Evolutionary conservation across 2,888 invertebrate genomes (phyloP), one percentile per base, ranked within the genome.

Genomic region (Dilophus febrilis): DNA sequence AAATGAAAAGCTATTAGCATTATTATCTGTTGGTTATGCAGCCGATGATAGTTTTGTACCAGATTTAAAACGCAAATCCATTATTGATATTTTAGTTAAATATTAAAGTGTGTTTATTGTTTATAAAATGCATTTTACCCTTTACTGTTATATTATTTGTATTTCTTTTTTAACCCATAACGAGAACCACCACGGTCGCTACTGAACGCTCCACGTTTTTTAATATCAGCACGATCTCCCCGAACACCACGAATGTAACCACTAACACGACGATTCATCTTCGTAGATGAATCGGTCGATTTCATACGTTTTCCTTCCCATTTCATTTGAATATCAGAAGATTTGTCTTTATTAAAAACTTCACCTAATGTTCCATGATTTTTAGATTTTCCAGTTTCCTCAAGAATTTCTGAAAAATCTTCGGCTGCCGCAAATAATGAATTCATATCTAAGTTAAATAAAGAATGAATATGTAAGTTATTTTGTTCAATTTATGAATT

Each of bases 21-120:
- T 92, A 5, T 62, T 92, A 12, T 90, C 92, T 1, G 76, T 92
- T 1, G 92, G 92, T 0, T 84, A 81, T 63, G 84, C 91, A 0
- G 70, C 79, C 2, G 56, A 70, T n/a, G 71, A 78, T 35, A 77
- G 85, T 43, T 72, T 71, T 1, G 79, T 91, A 1, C 90, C 90
- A 0, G 76, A 78, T 50, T 65, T 91, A 14, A 54, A 67, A 22
- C 65, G 90, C 34, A 90, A 90, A 58, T 48, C 64, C 1, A 57
- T 90, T 11, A 64, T 75, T 1, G 76, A 88, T 35, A 84, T 88
- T 45, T 64, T 85, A 63, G 64, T 81, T 2, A 51, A 46, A 47
- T 58, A 55, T 49, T 61, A 48, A 62, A 34, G n/a, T n/a, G n/a
- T n/a, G n/a, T n/a, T n/a, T n/a, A n/a, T n/a, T n/a, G n/a, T n/a